These are phyloP conservation scores for Hirtodrosophila trivittata DNA, from an alignment of 2,888 invertebrate species.

Conservation along the genomic window DNA sequence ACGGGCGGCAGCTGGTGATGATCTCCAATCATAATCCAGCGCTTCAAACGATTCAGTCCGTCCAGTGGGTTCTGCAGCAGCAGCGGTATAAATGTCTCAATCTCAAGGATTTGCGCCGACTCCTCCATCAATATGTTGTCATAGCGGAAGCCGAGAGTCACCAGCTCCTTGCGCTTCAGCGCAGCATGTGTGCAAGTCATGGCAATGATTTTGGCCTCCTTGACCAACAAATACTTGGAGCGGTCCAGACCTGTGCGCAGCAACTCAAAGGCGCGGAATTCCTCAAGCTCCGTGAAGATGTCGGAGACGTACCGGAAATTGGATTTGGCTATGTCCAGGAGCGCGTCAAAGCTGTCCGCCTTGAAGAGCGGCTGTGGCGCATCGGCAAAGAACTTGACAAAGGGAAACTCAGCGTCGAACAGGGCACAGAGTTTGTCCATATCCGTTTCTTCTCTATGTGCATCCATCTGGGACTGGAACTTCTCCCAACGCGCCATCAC, in stretches of 20 bases:
- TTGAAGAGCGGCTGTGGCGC: constrained; percentile 97
- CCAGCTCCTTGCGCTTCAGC: constrained; percentile 96
- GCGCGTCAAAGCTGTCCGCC: constrained; percentile 89
- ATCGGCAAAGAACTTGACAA: constrained; percentile 95
- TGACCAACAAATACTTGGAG: constrained; percentile 97
- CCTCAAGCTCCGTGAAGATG: constrained; percentile 98
- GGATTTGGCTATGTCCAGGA: constrained; percentile 94
- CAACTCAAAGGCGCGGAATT: constrained; percentile 98
- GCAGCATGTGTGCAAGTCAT: constrained; percentile 99
- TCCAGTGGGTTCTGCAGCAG: constrained; percentile 99
- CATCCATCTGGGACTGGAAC: constrained; percentile 85
- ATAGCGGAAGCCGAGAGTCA: constrained; percentile 97
- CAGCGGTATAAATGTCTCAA: constrained; percentile 99
- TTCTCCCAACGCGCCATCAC: constrained; percentile 95
- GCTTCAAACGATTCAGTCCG: constrained; percentile 95
- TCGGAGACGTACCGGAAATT: constrained; percentile 97
- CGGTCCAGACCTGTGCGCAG: constrained; percentile 97
- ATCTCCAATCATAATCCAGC: constrained; percentile 99
- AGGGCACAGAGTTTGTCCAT: constrained; percentile 75
- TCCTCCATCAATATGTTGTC: constrained; percentile 99
- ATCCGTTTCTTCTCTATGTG: constrained; percentile 42
- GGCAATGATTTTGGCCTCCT: constrained; percentile 99
- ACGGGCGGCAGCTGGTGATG: constrained; percentile 99
- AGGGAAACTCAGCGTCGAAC: constrained; percentile 94
- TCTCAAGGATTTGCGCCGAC: constrained; percentile 99